Evolutionary conservation across 2,797 vertebrate genomes (phyloP).

Genomic region (Choloepus didactylus): DNA sequence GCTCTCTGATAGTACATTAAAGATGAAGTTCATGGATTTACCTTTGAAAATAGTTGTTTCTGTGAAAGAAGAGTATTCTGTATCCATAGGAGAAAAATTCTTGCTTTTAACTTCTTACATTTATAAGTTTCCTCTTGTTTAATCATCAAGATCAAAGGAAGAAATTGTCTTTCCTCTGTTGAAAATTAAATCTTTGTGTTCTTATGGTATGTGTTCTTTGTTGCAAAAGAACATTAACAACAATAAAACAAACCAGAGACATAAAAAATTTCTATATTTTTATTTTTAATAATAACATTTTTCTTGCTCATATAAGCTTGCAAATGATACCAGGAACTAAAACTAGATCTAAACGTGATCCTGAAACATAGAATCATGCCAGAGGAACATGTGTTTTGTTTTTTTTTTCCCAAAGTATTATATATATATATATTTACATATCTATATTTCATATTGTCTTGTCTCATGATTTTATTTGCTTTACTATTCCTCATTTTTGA

Average conservation of each 20-base stretch:
- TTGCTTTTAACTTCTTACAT: neutral
- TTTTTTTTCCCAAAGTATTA: neutral
- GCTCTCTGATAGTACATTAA: neutral
- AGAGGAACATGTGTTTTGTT: no score
- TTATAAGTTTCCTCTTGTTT: neutral
- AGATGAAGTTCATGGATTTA: neutral
- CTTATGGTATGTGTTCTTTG: neutral
- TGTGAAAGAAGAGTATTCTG: neutral
- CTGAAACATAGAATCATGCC: neutral
- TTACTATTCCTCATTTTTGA: neutral
- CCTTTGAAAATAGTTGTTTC: neutral
- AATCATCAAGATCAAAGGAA: neutral
- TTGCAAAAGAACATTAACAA: neutral
- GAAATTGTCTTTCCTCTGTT: neutral
- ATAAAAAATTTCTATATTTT: no score
- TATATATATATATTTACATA: neutral
- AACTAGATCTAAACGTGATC: neutral
- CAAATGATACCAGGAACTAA: neutral
- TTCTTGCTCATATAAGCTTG: neutral
- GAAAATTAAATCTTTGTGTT: neutral
- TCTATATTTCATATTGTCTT: neutral
- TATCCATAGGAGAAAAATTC: neutral
- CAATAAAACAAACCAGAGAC: neutral
- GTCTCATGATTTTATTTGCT: neutral
- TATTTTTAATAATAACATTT: neutral